Evolutionary conservation across 2,113 vertebrate species (phyloP), one percentile per base, ranked within the genome.

Genomic region (Oryctolagus cuniculus): DNA sequence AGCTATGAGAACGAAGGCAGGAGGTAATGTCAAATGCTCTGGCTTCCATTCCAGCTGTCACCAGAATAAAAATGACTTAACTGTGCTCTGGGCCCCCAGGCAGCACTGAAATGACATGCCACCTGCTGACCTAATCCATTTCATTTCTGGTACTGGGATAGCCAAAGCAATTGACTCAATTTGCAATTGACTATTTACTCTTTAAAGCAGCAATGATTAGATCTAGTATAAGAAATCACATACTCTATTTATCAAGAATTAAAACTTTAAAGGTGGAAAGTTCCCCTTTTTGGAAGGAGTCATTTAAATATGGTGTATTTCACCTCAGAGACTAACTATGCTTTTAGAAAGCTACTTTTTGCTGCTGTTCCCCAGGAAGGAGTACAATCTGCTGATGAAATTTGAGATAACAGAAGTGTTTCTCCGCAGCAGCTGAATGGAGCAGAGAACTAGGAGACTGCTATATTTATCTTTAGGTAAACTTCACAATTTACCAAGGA

Each of bases 381-480:
- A 95, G 92, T 88, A 84, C 91, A 95, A 44, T 95, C 90, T 97
- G 94, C 95, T 95, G 79, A 95, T 96, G 95, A 96, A 93, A 97
- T 90, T 87, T 95, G 81, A 95, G 96, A 91, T 95, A 94, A 81
- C 92, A 92, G 90, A 95, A 96, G 96, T 94, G 90, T 95, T 94
- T 94, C 92, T 96, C 95, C 89, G 93, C 80, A 96, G 96, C 95
- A 97, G 87, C 94, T 96, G 94, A 96, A 94, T 95, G 89, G 94
- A 93, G 38, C 86, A 95, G 94, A 94, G 86, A 92, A 78, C 79
- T 77, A 89, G 85, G 93, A 96, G 87, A 89, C 61, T 34, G 92
- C 96, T 97, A 89, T 96, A 96, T 97, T 96, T 97, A 97, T 96
- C 96, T 93, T 89, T 95, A 97, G 96, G 96, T 96, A 96, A 97